Conservation (phyloP, 2,888 invertebrate genomes). For the Sinhomidia bicolor region DNA sequence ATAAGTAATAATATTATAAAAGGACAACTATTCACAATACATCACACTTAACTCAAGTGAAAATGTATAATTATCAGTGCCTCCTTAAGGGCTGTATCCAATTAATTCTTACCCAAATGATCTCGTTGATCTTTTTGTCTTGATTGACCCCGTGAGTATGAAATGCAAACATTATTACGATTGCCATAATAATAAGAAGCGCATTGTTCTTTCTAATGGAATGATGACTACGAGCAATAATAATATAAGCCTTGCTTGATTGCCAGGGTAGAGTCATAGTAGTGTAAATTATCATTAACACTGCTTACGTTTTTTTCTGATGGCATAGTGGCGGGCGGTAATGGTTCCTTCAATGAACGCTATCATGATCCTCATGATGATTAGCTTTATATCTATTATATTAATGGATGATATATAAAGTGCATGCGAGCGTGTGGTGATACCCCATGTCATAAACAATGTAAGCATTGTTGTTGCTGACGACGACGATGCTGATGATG, state of each 20-base stretch:
- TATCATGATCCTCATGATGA: background rate
- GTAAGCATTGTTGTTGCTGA: background rate
- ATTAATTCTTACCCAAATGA: constrained; percentile 70
- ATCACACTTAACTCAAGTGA: constrained; percentile 3
- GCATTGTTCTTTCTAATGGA: background rate
- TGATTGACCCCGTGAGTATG: constrained; percentile 57
- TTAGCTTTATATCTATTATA: background rate
- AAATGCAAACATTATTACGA: background rate
- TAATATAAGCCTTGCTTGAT: background rate
- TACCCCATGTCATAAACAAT: constrained; percentile 26
- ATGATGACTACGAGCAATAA: too few species aligned
- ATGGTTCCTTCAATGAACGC: background rate
- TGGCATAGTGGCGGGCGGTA: background rate
- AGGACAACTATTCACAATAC: constrained; percentile 14
- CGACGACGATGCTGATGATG: background rate
- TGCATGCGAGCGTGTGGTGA: constrained; percentile 30
- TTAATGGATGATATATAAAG: constrained; percentile 3
- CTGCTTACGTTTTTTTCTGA: background rate
- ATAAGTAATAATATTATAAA: too few species aligned
- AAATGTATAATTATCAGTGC: constrained; percentile 63
- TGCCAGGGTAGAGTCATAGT: background rate
- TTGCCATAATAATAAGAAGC: background rate
- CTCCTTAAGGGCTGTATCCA: constrained; percentile 60
- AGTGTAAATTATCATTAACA: background rate
- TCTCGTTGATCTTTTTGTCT: constrained; percentile 62